These are phyloP conservation scores for Campopleginae sp. DNA, from an alignment of 2,888 invertebrate species.

Conservation along the genomic window DNA sequence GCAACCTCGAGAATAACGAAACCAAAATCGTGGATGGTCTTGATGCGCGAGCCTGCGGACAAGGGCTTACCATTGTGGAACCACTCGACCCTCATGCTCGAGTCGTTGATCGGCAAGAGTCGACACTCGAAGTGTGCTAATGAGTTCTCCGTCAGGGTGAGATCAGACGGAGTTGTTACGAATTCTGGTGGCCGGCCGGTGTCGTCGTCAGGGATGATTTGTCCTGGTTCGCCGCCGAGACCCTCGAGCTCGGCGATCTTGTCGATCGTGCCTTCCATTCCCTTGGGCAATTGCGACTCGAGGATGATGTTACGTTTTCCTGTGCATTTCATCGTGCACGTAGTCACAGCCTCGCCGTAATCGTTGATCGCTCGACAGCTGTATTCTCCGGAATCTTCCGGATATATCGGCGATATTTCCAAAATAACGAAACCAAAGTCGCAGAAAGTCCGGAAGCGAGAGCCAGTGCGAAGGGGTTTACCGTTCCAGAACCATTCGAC, in stretches of 20 bases:
- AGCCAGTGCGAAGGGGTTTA: slow-evolving; percentile 94
- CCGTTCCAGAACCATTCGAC: slow-evolving; percentile 98
- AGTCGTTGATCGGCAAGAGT: slow-evolving; percentile 94
- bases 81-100: slow-evolving; percentile 98
- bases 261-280: slow-evolving; percentile 97
- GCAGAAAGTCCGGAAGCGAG: slow-evolving; percentile 97
- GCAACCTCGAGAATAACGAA: slow-evolving; percentile 98
- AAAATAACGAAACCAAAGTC: slow-evolving; percentile 99
- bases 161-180: slow-evolving; percentile 93
- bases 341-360: slow-evolving; percentile 96
- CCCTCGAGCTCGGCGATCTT: slow-evolving; percentile 97
- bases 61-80: slow-evolving; percentile 98
- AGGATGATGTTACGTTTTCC: slow-evolving; percentile 96
- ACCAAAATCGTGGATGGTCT: slow-evolving; percentile 98
- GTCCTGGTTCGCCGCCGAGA: slow-evolving; percentile 89
- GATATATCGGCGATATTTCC: slow-evolving; percentile 98
- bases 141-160: slow-evolving; percentile 93
- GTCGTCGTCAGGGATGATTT: slow-evolving; percentile 91
- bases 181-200: slow-evolving; percentile 96
- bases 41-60: slow-evolving; percentile 95
- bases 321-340: slow-evolving; percentile 94
- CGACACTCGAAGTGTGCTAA: slow-evolving; percentile 97
- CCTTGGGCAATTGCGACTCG: slow-evolving; percentile 95
- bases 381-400: slow-evolving; percentile 97
- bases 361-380: slow-evolving; percentile 95